Conservation (phyloP, 1,140 invertebrate genomes). For the Drosophila jambulina region DNA sequence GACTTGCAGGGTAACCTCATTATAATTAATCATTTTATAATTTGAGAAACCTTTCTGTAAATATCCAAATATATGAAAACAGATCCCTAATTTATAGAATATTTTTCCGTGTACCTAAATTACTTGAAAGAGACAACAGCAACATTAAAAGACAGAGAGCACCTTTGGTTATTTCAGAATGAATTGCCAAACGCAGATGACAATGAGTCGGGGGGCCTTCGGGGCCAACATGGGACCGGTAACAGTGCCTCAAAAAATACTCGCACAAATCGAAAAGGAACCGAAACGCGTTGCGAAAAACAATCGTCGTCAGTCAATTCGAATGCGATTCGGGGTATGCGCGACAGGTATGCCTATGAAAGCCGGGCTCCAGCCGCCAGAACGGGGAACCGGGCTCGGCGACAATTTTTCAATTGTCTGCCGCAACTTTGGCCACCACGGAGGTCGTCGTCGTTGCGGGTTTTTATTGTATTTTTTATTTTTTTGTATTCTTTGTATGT, state of each 20-base stretch:
- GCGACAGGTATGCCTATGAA: conserved; percentile 80
- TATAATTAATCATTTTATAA: neutral
- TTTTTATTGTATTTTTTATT: conserved; percentile 9
- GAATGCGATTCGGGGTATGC: conserved; percentile 80
- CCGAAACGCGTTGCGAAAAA: conserved; percentile 22
- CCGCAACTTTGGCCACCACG: conserved; percentile 60
- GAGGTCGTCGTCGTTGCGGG: conserved; percentile 58
- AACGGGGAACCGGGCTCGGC: conserved; percentile 54
- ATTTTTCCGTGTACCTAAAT: conserved; percentile 43
- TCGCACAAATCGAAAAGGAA: conserved; percentile 41
- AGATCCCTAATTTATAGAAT: rapidly evolving
- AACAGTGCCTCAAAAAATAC: conserved; percentile 44
- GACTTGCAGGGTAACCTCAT: neutral
- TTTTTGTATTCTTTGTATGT: neutral
- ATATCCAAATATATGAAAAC: neutral
- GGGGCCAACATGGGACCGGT: conserved; percentile 9
- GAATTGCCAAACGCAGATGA: conserved; percentile 72
- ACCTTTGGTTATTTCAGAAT: conserved; percentile 38
- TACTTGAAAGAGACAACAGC: conserved; percentile 22
- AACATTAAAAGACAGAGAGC: neutral
- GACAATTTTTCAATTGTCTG: conserved; percentile 83
- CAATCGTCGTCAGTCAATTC: conserved; percentile 80
- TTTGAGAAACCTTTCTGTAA: neutral
- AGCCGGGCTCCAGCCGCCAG: conserved; percentile 21
- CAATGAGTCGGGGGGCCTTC: conserved; percentile 51